Evolutionary conservation across 2,797 vertebrate genomes (phyloP), one percentile per base, ranked within the genome.

Genomic region (Myotis findleyi): DNA sequence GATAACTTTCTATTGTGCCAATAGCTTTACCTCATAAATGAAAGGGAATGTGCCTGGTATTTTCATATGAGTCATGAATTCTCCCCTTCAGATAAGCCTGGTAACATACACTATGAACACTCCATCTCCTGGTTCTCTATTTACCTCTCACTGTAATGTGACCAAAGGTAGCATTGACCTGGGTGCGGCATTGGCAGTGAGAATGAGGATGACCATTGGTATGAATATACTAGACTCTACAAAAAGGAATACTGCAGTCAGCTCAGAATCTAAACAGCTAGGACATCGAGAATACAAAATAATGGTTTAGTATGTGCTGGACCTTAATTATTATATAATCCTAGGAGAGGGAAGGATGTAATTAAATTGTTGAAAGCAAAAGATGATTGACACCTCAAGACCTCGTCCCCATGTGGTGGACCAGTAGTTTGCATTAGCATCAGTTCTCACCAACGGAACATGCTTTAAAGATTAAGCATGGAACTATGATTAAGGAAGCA

Each of bases 81-180:
- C 73, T 14, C 10, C 75, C 59, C 83, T 77, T 97, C 53, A 80
- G 0, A 10, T 53, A 33, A 68, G 2, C 44, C 64, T 20, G 3
- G 2, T 47, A 66, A 49, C 51, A 17, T 2, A 72, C 53, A 47
- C 36, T 94, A 5, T 27, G 73, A 75, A 13, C 55, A n/a, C 18
- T 11, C 41, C 5, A 1, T 55, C 3, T 21, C 38, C 11, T 96
- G 16, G 7, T 72, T 47, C 49, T 30, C 18, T 59, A 5, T 41
- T 85, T 96, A 64, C 73, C 86, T 41, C n/a, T 86, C 5, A 66
- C 51, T 53, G 95, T 77, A 82, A 83, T 75, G 23, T 27, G 25
- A 57, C 47, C 93, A 71, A 91, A 11, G 0, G 87, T 18, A 47
- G 49, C 91, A 81, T 55, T 95, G 25, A 49, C 92, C 47, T 76